phyloP scores from a whole-genome alignment of 30 jellyfish, hydroid and myxozoan species.

The Cassiopea xamachana region DNA sequence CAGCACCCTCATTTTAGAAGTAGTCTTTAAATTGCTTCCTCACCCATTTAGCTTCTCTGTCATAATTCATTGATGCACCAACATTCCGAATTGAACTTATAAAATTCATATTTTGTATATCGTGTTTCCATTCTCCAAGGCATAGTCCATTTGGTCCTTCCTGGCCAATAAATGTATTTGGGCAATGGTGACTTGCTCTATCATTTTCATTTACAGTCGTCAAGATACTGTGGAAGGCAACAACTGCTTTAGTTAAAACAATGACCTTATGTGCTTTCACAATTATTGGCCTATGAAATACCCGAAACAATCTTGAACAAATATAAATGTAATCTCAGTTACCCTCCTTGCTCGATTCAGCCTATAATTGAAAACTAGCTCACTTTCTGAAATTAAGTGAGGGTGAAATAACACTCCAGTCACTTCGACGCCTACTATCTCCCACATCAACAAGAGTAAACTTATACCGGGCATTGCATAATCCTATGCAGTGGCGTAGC shows the following conservation, averaged over 20 bases:
- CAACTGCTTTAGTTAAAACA: conserved; percentile 21
- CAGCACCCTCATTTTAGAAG: too few relatives aligned
- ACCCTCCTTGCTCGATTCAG: not conserved
- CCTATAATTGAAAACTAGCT: conserved; percentile 20
- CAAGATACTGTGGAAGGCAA: conserved; percentile 21
- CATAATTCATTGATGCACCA: too few relatives aligned
- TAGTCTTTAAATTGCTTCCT: too few relatives aligned
- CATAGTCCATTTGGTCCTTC: too few relatives aligned
- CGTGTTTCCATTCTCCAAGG: too few relatives aligned
- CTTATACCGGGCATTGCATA: too few relatives aligned
- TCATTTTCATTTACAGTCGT: conserved; percentile 9
- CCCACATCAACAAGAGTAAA: conserved; percentile 11
- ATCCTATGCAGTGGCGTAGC: too few relatives aligned
- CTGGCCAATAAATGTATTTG: not conserved
- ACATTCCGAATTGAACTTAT: too few relatives aligned
- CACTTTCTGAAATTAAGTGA: not conserved
- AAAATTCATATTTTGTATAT: too few relatives aligned
- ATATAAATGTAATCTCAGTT: conserved; percentile 6
- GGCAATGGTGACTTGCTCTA: not conserved
- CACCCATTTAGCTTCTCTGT: too few relatives aligned
- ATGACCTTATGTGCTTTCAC: conserved; percentile 2
- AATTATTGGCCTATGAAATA: conserved; percentile 15
- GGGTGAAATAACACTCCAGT: too few relatives aligned
- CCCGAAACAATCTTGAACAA: not conserved
- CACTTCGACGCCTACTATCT: conserved; percentile 14